phyloP scores from a whole-genome alignment of 1,140 invertebrate genomes.

The Drosophila triauraria region DNA sequence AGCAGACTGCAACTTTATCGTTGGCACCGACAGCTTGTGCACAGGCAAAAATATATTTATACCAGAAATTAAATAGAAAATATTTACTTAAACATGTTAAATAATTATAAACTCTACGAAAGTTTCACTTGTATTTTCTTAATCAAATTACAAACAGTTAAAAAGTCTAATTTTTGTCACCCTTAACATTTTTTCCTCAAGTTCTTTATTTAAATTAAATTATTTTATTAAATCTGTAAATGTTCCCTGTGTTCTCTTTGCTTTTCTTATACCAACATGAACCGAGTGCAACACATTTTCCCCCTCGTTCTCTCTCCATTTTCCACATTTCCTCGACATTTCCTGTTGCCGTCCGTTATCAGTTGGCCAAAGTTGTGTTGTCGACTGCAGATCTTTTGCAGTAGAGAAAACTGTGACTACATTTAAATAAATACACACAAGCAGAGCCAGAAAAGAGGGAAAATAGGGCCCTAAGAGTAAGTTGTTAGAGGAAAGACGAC shows the following conservation, averaged over 20 bases:
- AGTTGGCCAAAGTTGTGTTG: constrained; percentile 60
- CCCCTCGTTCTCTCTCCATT: constrained; percentile 6
- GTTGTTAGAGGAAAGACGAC: constrained; percentile 3
- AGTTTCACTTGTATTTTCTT: no score
- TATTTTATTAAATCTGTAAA: not conserved
- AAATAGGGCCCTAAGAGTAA: constrained; percentile 1
- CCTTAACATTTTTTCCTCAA: no score
- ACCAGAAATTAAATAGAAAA: not conserved
- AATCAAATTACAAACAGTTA: no score
- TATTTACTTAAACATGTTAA: not conserved
- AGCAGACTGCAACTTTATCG: constrained; percentile 78
- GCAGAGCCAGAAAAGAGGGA: not conserved
- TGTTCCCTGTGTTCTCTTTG: not conserved
- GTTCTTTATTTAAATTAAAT: not conserved
- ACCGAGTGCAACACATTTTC: constrained; percentile 30
- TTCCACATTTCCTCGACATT: constrained; percentile 51
- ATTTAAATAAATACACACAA: constrained; percentile 47
- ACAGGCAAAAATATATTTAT: not conserved
- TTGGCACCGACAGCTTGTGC: constrained; percentile 34
- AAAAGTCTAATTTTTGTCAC: no score
- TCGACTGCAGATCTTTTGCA: constrained; percentile 48
- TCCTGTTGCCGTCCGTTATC: constrained; percentile 72
- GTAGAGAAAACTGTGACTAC: constrained; percentile 29
- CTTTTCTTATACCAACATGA: constrained; percentile 31
- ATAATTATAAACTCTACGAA: no score